Percentiles rank a stretch among this genome's conserved stretches.
Evolutionary conservation across 2,797 vertebrate genomes (phyloP).

Genomic region (Okamejei kenojei): DNA sequence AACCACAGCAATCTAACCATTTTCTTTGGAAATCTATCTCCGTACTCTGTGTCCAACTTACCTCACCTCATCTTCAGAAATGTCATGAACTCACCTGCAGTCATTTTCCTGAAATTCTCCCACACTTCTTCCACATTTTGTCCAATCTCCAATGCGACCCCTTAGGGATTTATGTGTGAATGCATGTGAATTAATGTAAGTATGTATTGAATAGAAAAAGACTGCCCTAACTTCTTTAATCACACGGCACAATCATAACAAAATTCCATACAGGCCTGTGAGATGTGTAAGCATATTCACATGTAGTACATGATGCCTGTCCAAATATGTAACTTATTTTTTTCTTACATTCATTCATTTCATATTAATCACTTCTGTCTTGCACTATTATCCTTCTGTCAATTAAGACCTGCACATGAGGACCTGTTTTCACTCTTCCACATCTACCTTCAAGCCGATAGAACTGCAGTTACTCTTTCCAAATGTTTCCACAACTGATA

Average conservation of each 20-base stretch:
- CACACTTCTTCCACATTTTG: not conserved
- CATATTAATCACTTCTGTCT: not conserved
- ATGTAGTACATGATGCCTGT: not conserved
- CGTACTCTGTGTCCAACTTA: not conserved
- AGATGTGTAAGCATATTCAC: not conserved
- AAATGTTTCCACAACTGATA: too few relatives aligned
- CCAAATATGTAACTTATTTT: not conserved
- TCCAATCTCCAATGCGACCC: not conserved
- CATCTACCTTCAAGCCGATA: too few relatives aligned
- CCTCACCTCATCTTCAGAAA: not conserved
- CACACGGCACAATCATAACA: not conserved
- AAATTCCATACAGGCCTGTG: not conserved
- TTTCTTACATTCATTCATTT: too few relatives aligned
- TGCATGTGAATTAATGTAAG: not conserved
- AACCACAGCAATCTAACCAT: not conserved
- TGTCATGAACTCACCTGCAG: not conserved
- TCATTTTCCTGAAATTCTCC: not conserved
- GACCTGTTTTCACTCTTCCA: too few relatives aligned
- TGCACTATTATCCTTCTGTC: too few relatives aligned
- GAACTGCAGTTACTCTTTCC: too few relatives aligned
- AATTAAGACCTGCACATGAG: too few relatives aligned
- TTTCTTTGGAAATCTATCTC: not conserved
- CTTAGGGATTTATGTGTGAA: not conserved
- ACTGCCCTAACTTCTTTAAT: not conserved
- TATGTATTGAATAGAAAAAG: not conserved